These are phyloP conservation scores for Anguilla megastoma DNA, from an alignment of 2,797 vertebrate species.

Conservation along the genomic window DNA sequence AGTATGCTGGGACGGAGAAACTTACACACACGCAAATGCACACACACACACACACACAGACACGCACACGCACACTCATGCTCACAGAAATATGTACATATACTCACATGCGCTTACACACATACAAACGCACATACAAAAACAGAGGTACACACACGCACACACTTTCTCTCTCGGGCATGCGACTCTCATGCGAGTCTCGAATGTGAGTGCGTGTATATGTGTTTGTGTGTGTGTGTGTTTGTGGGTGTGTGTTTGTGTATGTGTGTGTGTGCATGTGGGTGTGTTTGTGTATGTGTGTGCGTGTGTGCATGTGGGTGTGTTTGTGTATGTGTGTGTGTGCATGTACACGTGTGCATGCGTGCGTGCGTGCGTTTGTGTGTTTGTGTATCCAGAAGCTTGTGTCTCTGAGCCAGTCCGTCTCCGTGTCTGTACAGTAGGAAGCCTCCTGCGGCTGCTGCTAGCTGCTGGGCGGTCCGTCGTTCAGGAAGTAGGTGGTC, in stretches of 20 bases:
- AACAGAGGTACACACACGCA: background rate
- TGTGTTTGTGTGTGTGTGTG: background rate
- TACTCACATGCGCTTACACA: background rate
- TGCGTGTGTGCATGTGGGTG: background rate
- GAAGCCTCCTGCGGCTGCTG: background rate
- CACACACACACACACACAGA: constrained; percentile 7
- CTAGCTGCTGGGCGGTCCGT: constrained; percentile 83
- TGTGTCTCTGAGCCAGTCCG: background rate
- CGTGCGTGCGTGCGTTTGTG: background rate
- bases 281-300: background rate
- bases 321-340: background rate
- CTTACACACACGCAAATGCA: background rate
- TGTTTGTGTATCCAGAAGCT: constrained; percentile 4
- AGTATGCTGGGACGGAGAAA: constrained; percentile 46
- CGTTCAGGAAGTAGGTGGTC: constrained; percentile 96
- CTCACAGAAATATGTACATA: background rate
- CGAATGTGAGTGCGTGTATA: background rate
- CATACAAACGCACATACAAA: background rate
- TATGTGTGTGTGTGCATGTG: background rate
- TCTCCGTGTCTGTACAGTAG: constrained; percentile 11
- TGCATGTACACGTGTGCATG: background rate
- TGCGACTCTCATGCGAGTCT: constrained; percentile 9
- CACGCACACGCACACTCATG: constrained; percentile 29
- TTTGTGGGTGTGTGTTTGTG: background rate
- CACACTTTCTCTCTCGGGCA: constrained; percentile 6